Conservation (phyloP, 2,113 vertebrate genomes). For the Tauraco erythrolophus region DNA sequence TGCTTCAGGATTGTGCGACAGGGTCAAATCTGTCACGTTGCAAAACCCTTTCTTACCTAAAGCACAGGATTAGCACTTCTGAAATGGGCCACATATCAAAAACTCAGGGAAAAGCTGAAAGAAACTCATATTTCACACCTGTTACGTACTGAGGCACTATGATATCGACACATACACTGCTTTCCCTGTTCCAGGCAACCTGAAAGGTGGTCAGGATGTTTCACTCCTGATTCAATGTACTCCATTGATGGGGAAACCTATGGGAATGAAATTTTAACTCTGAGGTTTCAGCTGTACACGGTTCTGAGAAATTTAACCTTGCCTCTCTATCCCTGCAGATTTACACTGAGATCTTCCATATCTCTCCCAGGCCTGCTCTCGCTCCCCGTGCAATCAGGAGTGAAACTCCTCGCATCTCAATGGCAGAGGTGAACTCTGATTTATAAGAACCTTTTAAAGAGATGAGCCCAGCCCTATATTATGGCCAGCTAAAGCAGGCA, state of each 20-base stretch:
- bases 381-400: neutral
- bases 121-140: neutral
- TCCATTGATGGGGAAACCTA: neutral
- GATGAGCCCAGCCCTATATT: neutral
- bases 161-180: neutral
- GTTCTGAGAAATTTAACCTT: neutral
- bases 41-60: neutral
- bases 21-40: neutral
- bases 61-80: slow-evolving; percentile 16
- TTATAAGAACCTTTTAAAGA: neutral
- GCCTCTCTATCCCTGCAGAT: neutral
- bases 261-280: neutral
- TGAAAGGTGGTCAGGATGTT: neutral
- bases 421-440: neutral
- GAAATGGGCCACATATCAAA: neutral
- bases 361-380: neutral
- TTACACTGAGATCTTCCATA: neutral
- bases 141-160: neutral
- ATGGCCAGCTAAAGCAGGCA: neutral
- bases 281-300: neutral
- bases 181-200: neutral
- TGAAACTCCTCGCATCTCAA: neutral
- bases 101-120: neutral
- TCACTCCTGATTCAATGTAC: neutral
- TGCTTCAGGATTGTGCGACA: neutral